These are phyloP conservation scores for Clarias platycephalus DNA, from an alignment of 2,797 vertebrate species.

Conservation along the genomic window DNA sequence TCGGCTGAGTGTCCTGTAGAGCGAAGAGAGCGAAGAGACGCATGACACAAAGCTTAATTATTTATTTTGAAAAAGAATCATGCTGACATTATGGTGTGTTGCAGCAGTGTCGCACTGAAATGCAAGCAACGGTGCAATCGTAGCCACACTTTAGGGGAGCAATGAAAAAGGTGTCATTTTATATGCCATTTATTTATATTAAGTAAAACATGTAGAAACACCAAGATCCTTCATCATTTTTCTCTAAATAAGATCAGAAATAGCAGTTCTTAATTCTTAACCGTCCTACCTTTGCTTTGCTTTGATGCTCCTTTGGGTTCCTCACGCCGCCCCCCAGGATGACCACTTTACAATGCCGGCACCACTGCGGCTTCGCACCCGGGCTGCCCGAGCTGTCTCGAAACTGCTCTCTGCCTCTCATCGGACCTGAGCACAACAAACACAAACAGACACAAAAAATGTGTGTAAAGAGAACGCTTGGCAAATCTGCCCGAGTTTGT, in stretches of 20 bases:
- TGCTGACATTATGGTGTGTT: neutral
- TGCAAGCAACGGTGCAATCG: neutral
- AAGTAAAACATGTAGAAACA: no score
- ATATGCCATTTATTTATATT: neutral
- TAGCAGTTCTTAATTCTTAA: neutral
- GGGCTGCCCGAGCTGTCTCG: constrained; percentile 71
- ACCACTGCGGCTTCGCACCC: constrained; percentile 88
- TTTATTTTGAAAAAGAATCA: no score
- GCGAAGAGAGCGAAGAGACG: constrained; percentile 37
- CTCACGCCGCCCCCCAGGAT: constrained; percentile 91
- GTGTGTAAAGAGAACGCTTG: neutral
- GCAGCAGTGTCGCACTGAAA: neutral
- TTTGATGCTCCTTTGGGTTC: constrained; percentile 83
- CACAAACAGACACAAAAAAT: neutral
- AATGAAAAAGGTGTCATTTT: neutral
- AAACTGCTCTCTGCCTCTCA: constrained; percentile 73
- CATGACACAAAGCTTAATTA: no score
- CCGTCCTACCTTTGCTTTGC: constrained; percentile 71
- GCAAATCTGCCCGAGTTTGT: neutral
- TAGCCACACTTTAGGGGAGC: neutral
- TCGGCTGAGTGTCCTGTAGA: constrained; percentile 69
- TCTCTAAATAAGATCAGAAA: neutral
- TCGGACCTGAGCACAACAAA: constrained; percentile 67
- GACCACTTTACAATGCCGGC: constrained; percentile 95
- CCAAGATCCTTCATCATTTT: no score